phyloP scores from a whole-genome alignment of 2,113 vertebrate species.

The Chiloscyllium plagiosum region DNA sequence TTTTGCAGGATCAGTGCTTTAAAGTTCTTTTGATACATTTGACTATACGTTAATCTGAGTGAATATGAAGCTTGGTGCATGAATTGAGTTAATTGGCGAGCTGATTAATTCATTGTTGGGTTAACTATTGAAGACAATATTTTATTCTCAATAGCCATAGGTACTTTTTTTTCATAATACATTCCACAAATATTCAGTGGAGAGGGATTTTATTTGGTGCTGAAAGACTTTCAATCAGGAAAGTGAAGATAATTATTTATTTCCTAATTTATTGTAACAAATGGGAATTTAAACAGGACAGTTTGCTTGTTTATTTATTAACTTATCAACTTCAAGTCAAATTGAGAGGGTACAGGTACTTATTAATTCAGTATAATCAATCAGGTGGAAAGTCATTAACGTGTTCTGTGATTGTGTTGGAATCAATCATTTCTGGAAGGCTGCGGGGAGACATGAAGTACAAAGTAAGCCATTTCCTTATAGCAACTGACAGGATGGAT shows the following conservation, averaged over 20 bases:
- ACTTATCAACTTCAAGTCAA: background rate
- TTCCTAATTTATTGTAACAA: slow-evolving; percentile 5
- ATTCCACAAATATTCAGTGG: background rate
- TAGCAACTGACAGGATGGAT: background rate
- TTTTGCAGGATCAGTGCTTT: background rate
- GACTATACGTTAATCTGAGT: background rate
- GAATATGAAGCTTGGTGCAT: background rate
- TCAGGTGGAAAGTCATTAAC: background rate
- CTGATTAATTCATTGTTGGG: background rate
- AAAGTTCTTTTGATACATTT: background rate
- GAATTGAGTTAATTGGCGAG: background rate
- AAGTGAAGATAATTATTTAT: background rate
- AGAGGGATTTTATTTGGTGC: background rate
- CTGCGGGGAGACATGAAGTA: background rate
- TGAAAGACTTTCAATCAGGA: background rate
- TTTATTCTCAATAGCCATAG: background rate
- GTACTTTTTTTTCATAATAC: background rate
- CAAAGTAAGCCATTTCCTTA: background rate
- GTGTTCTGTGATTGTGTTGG: background rate
- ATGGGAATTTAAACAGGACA: background rate
- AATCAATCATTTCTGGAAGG: background rate
- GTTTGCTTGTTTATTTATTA: background rate
- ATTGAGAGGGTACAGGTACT: background rate
- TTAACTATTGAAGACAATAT: background rate
- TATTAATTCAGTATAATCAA: background rate